Conservation (phyloP, 2,113 vertebrate genomes). For the Chaenocephalus aceratus region DNA sequence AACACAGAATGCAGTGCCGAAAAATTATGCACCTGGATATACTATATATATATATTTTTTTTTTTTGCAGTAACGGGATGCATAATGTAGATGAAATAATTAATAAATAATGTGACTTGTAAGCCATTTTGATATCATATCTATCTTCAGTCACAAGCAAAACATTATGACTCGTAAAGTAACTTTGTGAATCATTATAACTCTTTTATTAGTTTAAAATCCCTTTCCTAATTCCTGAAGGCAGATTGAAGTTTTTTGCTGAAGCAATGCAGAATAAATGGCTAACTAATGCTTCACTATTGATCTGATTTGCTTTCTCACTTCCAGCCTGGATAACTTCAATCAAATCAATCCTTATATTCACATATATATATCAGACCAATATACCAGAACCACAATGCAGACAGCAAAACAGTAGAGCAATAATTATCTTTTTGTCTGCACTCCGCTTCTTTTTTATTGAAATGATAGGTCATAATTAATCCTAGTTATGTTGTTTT, state of each 20-base stretch:
- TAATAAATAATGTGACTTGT: not conserved
- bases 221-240: not conserved
- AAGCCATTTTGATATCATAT: not conserved
- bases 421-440: conserved; percentile 18
- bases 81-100: not conserved
- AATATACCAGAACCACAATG: not conserved
- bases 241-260: not conserved
- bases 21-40: not conserved
- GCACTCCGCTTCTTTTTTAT: not conserved
- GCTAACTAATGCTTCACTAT: not conserved
- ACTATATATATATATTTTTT: no score
- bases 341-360: not conserved
- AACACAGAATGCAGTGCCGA: not conserved
- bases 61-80: not conserved
- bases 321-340: conserved; percentile 1
- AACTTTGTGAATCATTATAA: not conserved
- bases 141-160: not conserved
- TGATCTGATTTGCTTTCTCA: conserved; percentile 7
- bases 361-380: not conserved
- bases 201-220: not conserved
- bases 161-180: not conserved
- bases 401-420: not conserved
- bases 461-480: conserved; percentile 2
- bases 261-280: not conserved
- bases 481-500: conserved; percentile 17